phyloP scores from a whole-genome alignment of 1,140 invertebrate species.

The Lycorma delicatula region DNA sequence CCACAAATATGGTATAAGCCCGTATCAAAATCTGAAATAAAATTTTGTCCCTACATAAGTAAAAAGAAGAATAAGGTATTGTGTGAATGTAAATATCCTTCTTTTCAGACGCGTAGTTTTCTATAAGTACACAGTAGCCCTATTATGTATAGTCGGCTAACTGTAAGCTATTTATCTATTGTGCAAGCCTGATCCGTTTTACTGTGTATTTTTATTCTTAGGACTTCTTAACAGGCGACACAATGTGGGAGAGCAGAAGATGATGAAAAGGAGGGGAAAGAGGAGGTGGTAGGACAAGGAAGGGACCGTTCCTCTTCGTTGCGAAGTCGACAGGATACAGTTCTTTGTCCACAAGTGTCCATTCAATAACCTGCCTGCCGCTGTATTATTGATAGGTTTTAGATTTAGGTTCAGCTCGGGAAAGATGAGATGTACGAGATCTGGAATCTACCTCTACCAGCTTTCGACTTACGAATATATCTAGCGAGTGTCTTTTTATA shows the following conservation, averaged over 20 bases:
- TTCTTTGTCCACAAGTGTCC: background rate
- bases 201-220: conserved; percentile 6
- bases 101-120: conserved; percentile 1
- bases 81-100: conserved; percentile 5
- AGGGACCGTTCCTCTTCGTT: too few species aligned
- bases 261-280: background rate
- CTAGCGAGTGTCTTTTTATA: too few species aligned
- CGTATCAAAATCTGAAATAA: too few species aligned
- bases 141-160: conserved; percentile 3
- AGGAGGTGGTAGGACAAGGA: too few species aligned
- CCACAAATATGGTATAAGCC: too few species aligned
- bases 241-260: background rate
- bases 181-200: background rate
- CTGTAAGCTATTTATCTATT: conserved; percentile 4
- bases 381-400: conserved; percentile 4
- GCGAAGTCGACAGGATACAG: too few species aligned
- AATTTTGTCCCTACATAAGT: too few species aligned
- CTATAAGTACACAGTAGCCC: too few species aligned
- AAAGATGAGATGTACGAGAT: too few species aligned
- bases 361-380: conserved; percentile 4
- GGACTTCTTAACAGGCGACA: conserved; percentile 5
- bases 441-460: too few species aligned
- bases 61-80: background rate
- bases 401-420: too few species aligned
- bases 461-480: too few species aligned